phyloP scores from a whole-genome alignment of 2,797 vertebrate genomes.

The Gouania willdenowi region DNA sequence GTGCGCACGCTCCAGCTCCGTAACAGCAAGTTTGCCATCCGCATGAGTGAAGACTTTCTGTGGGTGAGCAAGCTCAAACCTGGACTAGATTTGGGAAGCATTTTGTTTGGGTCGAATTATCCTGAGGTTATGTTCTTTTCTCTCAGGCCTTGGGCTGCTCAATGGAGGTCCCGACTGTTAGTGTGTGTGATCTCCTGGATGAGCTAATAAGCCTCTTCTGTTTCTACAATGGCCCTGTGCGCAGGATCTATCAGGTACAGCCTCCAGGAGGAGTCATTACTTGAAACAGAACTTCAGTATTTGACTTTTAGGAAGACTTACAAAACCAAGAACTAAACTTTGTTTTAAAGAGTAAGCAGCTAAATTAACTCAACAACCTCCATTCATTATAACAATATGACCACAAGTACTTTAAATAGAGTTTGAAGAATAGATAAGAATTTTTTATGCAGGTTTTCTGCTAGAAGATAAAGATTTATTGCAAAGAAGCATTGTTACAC shows the following conservation, averaged over 20 bases:
- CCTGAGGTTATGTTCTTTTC: not conserved
- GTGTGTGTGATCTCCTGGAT: conserved; percentile 80
- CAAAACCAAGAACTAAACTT: not conserved
- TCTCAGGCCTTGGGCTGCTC: conserved; percentile 86
- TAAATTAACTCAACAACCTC: too few relatives aligned
- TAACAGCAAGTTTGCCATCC: conserved; percentile 85
- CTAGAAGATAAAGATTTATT: too few relatives aligned
- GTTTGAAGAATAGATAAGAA: too few relatives aligned
- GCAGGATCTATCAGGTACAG: conserved; percentile 80
- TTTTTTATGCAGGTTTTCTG: too few relatives aligned
- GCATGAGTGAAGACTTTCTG: conserved; percentile 82
- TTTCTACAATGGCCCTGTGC: conserved; percentile 86
- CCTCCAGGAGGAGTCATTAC: not conserved
- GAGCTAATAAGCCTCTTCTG: conserved; percentile 85
- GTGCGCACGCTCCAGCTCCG: conserved; percentile 79
- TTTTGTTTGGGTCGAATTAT: not conserved
- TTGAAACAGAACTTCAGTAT: too few relatives aligned
- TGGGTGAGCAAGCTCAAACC: conserved; percentile 83
- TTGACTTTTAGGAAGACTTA: not conserved
- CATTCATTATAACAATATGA: too few relatives aligned
- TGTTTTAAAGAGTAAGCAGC: too few relatives aligned
- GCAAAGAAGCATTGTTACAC: too few relatives aligned
- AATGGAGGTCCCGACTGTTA: conserved; percentile 81
- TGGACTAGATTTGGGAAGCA: not conserved
- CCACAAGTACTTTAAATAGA: too few relatives aligned